Percentiles rank a stretch among this genome's conserved stretches.
phyloP scores from a whole-genome alignment of 2,113 vertebrate species.

The Brachypodius melanocephalos region DNA sequence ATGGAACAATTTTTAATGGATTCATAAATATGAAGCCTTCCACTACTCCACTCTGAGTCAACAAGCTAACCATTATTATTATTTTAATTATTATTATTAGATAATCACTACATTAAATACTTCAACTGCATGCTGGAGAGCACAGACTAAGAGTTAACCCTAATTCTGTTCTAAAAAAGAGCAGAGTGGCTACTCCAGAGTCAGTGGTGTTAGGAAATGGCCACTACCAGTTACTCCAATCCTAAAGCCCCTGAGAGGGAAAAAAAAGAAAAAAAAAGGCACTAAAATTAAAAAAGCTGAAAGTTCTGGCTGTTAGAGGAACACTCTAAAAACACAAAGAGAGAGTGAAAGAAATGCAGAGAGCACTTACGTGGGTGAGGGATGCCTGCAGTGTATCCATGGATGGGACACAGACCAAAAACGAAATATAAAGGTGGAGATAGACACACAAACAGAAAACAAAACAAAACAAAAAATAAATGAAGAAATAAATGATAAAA shows the following conservation, averaged over 20 bases:
- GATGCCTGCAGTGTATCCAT: constrained; percentile 84
- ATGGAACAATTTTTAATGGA: neutral
- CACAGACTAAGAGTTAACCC: constrained; percentile 32
- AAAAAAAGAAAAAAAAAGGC: neutral
- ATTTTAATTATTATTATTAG: neutral
- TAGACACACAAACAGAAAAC: constrained; percentile 19
- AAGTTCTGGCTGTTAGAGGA: constrained; percentile 54
- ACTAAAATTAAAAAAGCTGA: constrained; percentile 65
- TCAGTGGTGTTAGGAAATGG: constrained; percentile 72
- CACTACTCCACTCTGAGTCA: neutral
- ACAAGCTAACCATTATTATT: neutral
- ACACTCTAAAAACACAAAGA: constrained; percentile 8
- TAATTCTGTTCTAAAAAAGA: constrained; percentile 19
- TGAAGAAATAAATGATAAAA: neutral
- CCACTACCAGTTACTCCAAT: constrained; percentile 13
- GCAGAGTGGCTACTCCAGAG: constrained; percentile 33
- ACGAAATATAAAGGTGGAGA: constrained; percentile 57
- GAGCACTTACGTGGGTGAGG: constrained; percentile 93
- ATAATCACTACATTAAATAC: constrained; percentile 7
- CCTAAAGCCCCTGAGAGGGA: constrained; percentile 39
- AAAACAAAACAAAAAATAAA: constrained; percentile 42
- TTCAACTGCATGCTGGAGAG: constrained; percentile 64
- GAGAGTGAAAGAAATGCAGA: constrained; percentile 64
- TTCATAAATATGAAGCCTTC: neutral
- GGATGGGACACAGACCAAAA: constrained; percentile 83